These are phyloP conservation scores for Alligator sinensis DNA, from an alignment of 2,113 vertebrate species.

Conservation along the genomic window DNA sequence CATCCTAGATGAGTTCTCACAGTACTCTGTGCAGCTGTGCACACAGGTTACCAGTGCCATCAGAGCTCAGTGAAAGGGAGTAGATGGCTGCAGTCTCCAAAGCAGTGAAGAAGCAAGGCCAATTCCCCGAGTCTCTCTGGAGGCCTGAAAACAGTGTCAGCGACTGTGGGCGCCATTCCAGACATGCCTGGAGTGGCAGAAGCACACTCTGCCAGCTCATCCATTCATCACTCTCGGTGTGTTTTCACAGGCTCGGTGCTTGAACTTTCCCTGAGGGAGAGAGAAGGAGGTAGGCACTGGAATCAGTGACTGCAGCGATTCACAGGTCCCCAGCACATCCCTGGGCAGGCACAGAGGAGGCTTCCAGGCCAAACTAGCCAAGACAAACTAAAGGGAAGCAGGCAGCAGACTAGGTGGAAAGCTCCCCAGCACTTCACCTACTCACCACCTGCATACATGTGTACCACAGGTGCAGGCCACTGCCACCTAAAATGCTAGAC, in stretches of 20 bases:
- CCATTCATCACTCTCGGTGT: conserved; percentile 76
- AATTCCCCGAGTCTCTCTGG: neutral
- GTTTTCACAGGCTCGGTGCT: conserved; percentile 76
- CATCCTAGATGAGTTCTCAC: neutral
- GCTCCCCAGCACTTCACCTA: too few relatives aligned
- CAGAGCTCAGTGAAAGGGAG: neutral
- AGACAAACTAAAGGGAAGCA: neutral
- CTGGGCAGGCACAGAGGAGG: too few relatives aligned
- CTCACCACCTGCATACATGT: too few relatives aligned
- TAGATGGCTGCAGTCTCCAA: neutral
- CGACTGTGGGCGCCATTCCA: neutral
- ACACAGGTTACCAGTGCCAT: too few relatives aligned
- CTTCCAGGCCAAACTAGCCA: too few relatives aligned
- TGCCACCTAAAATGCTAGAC: too few relatives aligned
- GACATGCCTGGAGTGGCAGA: neutral
- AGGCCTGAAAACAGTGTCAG: too few relatives aligned
- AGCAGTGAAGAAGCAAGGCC: neutral
- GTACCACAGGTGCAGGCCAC: too few relatives aligned
- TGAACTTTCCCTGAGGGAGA: conserved; percentile 75
- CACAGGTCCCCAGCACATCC: too few relatives aligned
- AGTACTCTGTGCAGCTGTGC: neutral
- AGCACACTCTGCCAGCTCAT: neutral
- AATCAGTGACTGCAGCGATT: neutral
- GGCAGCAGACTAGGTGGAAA: too few relatives aligned
- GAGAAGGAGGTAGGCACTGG: neutral